These are phyloP conservation scores for Cheilinus undulatus DNA, from an alignment of 2,113 vertebrate species.

Conservation along the genomic window DNA sequence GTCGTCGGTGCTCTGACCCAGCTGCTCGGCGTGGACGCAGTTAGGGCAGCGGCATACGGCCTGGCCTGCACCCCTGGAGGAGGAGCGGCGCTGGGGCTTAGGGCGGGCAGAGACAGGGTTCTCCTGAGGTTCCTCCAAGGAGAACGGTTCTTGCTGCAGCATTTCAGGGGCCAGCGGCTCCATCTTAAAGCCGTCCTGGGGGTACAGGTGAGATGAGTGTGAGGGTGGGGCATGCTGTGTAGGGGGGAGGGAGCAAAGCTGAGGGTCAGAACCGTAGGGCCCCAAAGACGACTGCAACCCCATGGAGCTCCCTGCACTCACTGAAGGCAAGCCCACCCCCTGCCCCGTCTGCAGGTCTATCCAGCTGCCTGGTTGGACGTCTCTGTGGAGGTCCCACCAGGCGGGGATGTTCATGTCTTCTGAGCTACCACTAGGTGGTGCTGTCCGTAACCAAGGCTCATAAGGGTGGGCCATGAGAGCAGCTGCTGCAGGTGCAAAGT, in stretches of 20 bases:
- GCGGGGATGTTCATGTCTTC: slow-evolving; percentile 89
- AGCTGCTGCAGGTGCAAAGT: slow-evolving; percentile 39
- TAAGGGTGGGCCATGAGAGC: slow-evolving; percentile 92
- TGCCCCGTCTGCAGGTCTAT: slow-evolving; percentile 89
- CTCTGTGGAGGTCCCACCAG: slow-evolving; percentile 95
- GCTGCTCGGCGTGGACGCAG: slow-evolving; percentile 91
- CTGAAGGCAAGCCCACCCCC: slow-evolving; percentile 81
- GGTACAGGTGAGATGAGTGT: slow-evolving; percentile 85
- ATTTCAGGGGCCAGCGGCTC: slow-evolving; percentile 78
- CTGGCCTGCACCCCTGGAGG: slow-evolving; percentile 89
- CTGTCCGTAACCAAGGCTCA: slow-evolving; percentile 93
- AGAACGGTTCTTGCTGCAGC: slow-evolving; percentile 84
- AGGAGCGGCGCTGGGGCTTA: slow-evolving; percentile 87
- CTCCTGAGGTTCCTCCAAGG: slow-evolving; percentile 87
- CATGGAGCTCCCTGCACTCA: slow-evolving; percentile 84
- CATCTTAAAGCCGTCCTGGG: slow-evolving; percentile 88
- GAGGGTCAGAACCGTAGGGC: slow-evolving; percentile 88
- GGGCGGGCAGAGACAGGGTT: slow-evolving; percentile 75
- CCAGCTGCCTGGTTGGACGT: slow-evolving; percentile 87
- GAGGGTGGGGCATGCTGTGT: slow-evolving; percentile 83
- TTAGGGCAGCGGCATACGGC: slow-evolving; percentile 93
- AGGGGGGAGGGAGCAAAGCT: slow-evolving; percentile 87
- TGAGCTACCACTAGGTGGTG: slow-evolving; percentile 82
- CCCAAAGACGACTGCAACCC: slow-evolving; percentile 86
- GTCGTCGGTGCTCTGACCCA: slow-evolving; percentile 87